Evolutionary conservation across 2,797 vertebrate species (phyloP), one percentile per base, ranked within the genome.

Genomic region (Allobates femoralis): DNA sequence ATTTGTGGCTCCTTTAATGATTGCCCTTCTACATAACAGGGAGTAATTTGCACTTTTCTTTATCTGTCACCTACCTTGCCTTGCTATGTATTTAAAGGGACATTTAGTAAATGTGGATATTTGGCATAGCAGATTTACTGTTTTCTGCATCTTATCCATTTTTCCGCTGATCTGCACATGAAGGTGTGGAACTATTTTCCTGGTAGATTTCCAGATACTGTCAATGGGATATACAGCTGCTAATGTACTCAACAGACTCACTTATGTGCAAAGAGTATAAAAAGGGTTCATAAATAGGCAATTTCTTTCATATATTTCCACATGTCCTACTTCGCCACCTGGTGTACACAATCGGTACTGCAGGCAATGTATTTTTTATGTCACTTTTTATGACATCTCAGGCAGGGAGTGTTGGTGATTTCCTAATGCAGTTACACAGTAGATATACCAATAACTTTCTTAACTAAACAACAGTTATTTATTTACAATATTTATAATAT

Each of bases 261-360:
- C 30, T 37, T 37, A 41, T 71, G 34, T 23, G 34, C 8, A 71
- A 71, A 32, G 64, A 67, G 15, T 16, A 32, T 67, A 30, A 67
- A 21, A 41, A 71, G 2, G 15, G 34, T 41, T 71, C 34, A 37
- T 41, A 41, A 23, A 41, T n/a, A 41, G 21, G 19, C 8, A 21
- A 14, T 41, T 46, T 5, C 32, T 12, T 41, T 71, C 7, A n/a
- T 14, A 26, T 19, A 19, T 32, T 41, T 71, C 67, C 34, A 23
- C 67, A 71, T 34, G 21, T 71, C 34, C 67, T 41, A 71, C 67
- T 71, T 10, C 5, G 67, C 67, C 37, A 71, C 37, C 67, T 71
- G 67, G 19, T 71, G 69, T 16, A 46, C 15, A 50, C 23, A 46
- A 3, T 14, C 50, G 23, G n/a, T 73, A 69, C 34, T 69, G 3